These are phyloP conservation scores for Thumatha senex DNA, from an alignment of 2,888 invertebrate genomes.

Conservation along the genomic window DNA sequence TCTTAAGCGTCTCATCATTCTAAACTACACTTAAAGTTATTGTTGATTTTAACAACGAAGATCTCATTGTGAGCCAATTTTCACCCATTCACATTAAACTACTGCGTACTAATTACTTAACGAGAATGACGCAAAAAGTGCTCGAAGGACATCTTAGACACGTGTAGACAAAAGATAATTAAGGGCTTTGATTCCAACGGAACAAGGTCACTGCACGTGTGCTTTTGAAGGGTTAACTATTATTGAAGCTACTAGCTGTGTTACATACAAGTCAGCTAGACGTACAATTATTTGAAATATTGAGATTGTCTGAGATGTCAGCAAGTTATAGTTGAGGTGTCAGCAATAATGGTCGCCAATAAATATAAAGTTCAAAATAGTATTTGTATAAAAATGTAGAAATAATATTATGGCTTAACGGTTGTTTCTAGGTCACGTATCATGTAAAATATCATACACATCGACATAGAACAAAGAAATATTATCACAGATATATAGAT, in stretches of 20 bases:
- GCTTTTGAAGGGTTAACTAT: conserved; percentile 27
- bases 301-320: background rate
- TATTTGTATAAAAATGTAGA: too few species aligned
- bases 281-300: conserved; percentile 9
- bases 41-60: too few species aligned
- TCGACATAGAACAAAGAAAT: too few species aligned
- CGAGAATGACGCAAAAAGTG: conserved; percentile 20
- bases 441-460: too few species aligned
- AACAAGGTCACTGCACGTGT: conserved; percentile 61
- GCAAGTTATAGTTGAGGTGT: background rate
- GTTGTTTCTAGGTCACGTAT: too few species aligned
- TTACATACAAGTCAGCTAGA: background rate
- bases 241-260: background rate
- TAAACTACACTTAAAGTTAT: too few species aligned
- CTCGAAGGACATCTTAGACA: conserved; percentile 40
- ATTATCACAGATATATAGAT: too few species aligned
- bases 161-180: conserved; percentile 71
- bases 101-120: conserved; percentile 11
- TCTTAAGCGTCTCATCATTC: too few species aligned
- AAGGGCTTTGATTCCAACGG: conserved; percentile 50
- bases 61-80: too few species aligned
- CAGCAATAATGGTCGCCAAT: background rate
- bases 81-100: too few species aligned
- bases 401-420: too few species aligned
- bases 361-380: background rate